Conservation (phyloP, 37 sponge, comb jelly and placozoan species). For the Aphrocallistes beatrix region DNA sequence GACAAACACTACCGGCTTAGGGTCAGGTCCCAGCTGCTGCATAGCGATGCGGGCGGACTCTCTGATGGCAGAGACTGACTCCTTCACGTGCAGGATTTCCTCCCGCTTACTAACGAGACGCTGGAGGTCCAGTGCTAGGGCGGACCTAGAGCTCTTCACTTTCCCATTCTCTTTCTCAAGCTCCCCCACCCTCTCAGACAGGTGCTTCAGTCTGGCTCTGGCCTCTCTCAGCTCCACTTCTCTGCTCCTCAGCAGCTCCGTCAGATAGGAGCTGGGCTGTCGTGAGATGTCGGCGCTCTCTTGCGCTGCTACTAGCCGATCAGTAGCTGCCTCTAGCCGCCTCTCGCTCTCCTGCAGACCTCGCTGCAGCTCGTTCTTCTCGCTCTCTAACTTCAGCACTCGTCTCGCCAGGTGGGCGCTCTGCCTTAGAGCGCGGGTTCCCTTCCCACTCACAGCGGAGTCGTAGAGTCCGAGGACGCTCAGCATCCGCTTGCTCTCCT, state of each 20-base stretch:
- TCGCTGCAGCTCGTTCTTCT: not conserved
- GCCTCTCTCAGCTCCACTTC: not conserved
- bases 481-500: not conserved
- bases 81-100: not conserved
- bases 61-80: not conserved
- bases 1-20: not conserved
- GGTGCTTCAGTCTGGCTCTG: not conserved
- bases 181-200: not conserved
- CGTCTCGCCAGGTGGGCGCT: conserved; percentile 10
- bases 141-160: not conserved
- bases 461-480: conserved; percentile 1
- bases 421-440: not conserved
- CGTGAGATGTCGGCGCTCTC: not conserved
- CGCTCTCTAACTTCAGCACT: not conserved
- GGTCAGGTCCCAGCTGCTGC: conserved; percentile 9
- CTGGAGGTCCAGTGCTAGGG: not conserved
- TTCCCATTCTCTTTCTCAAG: not conserved
- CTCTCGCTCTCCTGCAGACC: not conserved
- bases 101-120: not conserved
- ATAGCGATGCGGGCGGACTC: not conserved
- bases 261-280: conserved; percentile 12
- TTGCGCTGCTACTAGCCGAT: not conserved
- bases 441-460: not conserved
- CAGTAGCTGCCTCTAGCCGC: not conserved
- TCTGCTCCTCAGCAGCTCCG: not conserved